Conservation (phyloP, 2,113 vertebrate genomes). For the Protomyctophum bolini region DNA sequence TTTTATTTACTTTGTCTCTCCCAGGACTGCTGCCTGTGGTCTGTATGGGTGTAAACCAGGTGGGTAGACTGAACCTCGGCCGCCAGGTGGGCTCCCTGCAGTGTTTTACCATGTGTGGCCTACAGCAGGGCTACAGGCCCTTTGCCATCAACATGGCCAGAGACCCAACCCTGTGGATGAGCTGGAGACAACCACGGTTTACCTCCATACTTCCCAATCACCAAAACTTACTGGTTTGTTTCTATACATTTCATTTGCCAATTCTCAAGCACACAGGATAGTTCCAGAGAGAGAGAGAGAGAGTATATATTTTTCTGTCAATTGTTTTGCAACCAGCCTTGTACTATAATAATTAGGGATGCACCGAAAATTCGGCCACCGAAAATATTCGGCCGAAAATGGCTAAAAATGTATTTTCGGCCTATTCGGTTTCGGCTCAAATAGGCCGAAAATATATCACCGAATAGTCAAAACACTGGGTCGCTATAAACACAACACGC, state of each 20-base stretch:
- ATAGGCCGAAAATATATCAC: no score
- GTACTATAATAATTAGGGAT: no score
- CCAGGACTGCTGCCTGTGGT: conserved; percentile 91
- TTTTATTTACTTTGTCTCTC: conserved; percentile 7
- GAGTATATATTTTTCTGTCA: not conserved
- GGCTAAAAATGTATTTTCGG: no score
- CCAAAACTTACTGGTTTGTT: conserved; percentile 84
- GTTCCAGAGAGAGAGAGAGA: not conserved
- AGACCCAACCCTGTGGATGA: conserved; percentile 91
- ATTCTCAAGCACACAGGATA: not conserved
- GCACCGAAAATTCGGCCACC: no score
- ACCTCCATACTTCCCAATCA: conserved; percentile 84
- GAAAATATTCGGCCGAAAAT: no score
- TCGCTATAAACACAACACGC: no score
- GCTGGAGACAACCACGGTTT: conserved; percentile 91
- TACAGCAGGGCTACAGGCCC: conserved; percentile 92
- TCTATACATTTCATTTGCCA: not conserved
- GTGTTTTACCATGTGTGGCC: conserved; percentile 89
- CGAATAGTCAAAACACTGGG: no score
- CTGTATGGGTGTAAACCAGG: conserved; percentile 88
- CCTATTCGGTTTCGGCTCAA: no score
- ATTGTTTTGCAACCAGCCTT: no score
- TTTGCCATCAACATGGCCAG: conserved; percentile 91
- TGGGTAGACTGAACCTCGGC: conserved; percentile 91
- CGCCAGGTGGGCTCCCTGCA: conserved; percentile 85